These are phyloP conservation scores for Caenorhabditis sp. DNA, from an alignment of 2,888 invertebrate species.

Conservation along the genomic window DNA sequence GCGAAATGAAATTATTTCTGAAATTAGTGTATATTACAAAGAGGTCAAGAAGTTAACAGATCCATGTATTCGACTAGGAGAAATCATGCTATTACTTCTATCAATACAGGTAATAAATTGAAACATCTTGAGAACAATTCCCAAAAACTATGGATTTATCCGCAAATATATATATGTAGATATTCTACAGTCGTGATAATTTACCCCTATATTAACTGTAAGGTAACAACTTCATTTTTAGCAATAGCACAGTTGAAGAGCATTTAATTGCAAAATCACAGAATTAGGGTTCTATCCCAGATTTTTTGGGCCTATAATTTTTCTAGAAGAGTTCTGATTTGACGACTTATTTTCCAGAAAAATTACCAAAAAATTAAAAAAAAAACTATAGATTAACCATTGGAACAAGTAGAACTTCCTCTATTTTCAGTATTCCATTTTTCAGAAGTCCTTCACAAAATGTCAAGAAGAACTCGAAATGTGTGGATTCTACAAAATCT, in stretches of 20 bases:
- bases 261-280: too few species aligned
- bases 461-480: slow-evolving; percentile 37
- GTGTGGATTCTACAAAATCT: slow-evolving; percentile 38
- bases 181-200: too few species aligned
- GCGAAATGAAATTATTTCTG: slow-evolving; percentile 21
- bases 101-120: slow-evolving; percentile 11
- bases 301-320: too few species aligned
- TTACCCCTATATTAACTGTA: too few species aligned
- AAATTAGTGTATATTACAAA: slow-evolving; percentile 28
- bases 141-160: too few species aligned
- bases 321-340: too few species aligned
- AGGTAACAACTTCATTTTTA: too few species aligned
- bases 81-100: slow-evolving; percentile 27
- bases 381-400: background rate
- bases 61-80: slow-evolving; percentile 31
- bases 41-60: slow-evolving; percentile 25
- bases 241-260: too few species aligned
- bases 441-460: slow-evolving; percentile 27
- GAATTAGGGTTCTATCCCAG: too few species aligned
- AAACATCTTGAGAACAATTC: background rate
- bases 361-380: background rate
- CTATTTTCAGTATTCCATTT: too few species aligned
- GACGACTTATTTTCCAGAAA: too few species aligned
- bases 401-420: background rate
- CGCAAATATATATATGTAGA: too few species aligned